These are phyloP conservation scores for Camponotus fellah DNA, from an alignment of 2,888 invertebrate genomes.

Conservation along the genomic window DNA sequence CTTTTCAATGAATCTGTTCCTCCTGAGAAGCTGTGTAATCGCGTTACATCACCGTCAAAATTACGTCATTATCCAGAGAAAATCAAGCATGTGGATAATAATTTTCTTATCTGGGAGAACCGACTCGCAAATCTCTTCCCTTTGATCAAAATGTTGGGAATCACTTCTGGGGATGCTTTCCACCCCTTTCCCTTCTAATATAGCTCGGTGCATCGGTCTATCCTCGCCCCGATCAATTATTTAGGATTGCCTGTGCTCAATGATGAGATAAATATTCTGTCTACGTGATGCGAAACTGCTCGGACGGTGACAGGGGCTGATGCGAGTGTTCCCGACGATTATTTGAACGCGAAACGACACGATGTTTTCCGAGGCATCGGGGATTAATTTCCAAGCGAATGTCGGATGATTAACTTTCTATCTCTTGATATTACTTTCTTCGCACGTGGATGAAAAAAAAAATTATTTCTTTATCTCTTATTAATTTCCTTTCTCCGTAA, in stretches of 20 bases:
- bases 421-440: constrained; percentile 45
- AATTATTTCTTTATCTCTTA: not conserved
- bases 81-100: not conserved
- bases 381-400: constrained; percentile 61
- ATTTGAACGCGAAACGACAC: constrained; percentile 29
- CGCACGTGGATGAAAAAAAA: not conserved
- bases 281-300: constrained; percentile 67
- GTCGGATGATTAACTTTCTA: too few relatives aligned
- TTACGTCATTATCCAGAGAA: constrained; percentile 1
- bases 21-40: not conserved
- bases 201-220: constrained; percentile 56
- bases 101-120: not conserved
- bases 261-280: constrained; percentile 72
- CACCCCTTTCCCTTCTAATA: constrained; percentile 43
- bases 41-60: constrained; percentile 1
- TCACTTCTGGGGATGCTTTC: constrained; percentile 19
- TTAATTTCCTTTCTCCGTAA: not conserved
- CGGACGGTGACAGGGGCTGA: constrained; percentile 39
- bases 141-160: not conserved
- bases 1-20: not conserved
- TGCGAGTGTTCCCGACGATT: constrained; percentile 46
- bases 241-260: constrained; percentile 61
- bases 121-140: not conserved
- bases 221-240: constrained; percentile 70
- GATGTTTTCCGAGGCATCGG: constrained; percentile 49